phyloP scores from a whole-genome alignment of 2,113 vertebrate genomes.

The Myotis yumanensis region DNA sequence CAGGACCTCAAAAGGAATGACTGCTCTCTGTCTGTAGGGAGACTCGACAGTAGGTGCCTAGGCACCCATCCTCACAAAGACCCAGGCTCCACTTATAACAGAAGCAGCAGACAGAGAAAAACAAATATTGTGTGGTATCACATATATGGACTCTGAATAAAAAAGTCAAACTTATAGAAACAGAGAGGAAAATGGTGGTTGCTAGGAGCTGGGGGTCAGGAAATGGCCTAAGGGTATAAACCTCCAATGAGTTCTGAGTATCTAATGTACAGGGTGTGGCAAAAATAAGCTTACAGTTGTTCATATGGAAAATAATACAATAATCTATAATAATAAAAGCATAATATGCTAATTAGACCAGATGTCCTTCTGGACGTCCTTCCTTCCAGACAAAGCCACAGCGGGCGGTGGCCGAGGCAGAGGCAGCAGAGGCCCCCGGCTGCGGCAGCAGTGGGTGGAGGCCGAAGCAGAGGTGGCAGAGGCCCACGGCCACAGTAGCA shows the following conservation, averaged over 20 bases:
- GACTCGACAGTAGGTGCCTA: too few species aligned
- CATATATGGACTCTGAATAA: not conserved
- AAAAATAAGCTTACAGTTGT: too few species aligned
- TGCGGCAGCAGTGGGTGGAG: too few species aligned
- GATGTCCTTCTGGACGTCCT: too few species aligned
- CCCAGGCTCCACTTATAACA: not conserved
- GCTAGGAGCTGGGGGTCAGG: not conserved
- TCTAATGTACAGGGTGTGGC: not conserved
- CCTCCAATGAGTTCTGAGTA: not conserved
- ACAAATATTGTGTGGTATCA: not conserved
- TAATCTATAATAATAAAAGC: too few species aligned
- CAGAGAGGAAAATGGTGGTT: not conserved
- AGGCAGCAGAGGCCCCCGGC: too few species aligned
- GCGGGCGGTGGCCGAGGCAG: too few species aligned
- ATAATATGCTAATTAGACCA: too few species aligned
- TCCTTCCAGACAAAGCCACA: too few species aligned
- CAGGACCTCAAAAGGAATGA: not conserved
- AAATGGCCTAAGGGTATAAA: not conserved
- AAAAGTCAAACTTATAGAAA: not conserved
- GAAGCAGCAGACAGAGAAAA: not conserved
- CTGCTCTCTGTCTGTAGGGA: rapidly evolving
- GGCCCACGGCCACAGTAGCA: too few species aligned
- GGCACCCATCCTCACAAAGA: not conserved
- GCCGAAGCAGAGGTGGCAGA: too few species aligned
- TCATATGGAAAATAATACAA: too few species aligned